These are phyloP conservation scores for Leptura quadrifasciata DNA, from an alignment of 2,888 invertebrate genomes.

Conservation along the genomic window DNA sequence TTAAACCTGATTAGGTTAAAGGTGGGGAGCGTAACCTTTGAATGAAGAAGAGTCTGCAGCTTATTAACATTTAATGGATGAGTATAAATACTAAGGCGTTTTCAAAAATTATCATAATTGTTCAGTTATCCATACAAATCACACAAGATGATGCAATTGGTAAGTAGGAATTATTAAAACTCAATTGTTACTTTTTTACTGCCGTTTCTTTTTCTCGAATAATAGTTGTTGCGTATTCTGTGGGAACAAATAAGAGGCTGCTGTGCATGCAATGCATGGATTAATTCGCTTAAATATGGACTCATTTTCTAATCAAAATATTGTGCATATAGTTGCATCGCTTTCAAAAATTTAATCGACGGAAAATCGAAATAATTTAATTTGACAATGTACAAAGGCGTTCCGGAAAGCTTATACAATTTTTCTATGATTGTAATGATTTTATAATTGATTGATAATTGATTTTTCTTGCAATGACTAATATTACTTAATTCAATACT, in stretches of 20 bases:
- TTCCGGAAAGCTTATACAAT: no score
- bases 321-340: no score
- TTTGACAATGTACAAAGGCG: no score
- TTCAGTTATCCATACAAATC: constrained; percentile 23
- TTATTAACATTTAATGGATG: constrained; percentile 26
- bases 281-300: no score
- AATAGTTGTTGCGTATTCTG: neutral
- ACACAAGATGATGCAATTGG: constrained; percentile 32
- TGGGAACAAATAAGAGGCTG: neutral
- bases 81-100: constrained; percentile 36
- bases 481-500: no score
- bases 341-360: no score
- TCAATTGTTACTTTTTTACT: neutral
- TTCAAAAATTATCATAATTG: constrained; percentile 41
- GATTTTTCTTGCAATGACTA: no score
- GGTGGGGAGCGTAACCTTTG: constrained; percentile 36
- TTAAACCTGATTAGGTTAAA: constrained; percentile 17
- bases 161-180: constrained; percentile 14
- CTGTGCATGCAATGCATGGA: neutral
- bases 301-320: no score
- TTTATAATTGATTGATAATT: no score
- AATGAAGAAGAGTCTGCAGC: constrained; percentile 13
- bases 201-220: neutral
- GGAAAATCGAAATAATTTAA: no score
- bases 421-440: no score